phyloP scores from a whole-genome alignment of 1,140 invertebrate species.

The Tetramorium parvispinum region DNA sequence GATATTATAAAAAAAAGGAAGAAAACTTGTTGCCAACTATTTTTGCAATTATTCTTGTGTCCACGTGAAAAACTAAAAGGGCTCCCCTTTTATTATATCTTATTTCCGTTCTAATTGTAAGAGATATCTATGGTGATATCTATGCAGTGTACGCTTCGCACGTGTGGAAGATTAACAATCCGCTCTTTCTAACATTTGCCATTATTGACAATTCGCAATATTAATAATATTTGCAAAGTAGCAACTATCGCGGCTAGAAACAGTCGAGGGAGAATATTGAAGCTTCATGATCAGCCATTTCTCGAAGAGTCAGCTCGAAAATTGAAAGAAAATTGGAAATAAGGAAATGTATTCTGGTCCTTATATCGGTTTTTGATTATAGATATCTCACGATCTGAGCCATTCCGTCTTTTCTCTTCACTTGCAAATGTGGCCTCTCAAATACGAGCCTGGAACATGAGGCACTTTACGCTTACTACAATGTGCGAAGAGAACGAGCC shows the following conservation, averaged over 20 bases:
- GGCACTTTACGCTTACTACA: conserved; percentile 61
- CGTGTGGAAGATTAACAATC: background rate
- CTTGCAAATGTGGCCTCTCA: background rate
- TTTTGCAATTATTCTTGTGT: background rate
- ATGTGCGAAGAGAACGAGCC: conserved; percentile 47
- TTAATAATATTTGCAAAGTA: background rate
- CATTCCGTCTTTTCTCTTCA: conserved; percentile 60
- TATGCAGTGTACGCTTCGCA: background rate
- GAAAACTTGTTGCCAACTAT: background rate
- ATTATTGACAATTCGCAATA: background rate
- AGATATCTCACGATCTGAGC: conserved; percentile 79
- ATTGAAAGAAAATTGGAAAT: conserved; percentile 50
- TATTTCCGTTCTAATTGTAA: too few species aligned
- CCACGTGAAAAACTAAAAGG: too few species aligned
- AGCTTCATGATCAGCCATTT: background rate
- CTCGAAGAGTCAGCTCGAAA: conserved; percentile 60
- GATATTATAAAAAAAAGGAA: background rate
- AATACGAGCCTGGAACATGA: conserved; percentile 15
- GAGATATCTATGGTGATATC: background rate
- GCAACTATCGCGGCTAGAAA: background rate
- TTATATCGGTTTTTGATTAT: conserved; percentile 77
- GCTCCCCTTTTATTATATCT: too few species aligned
- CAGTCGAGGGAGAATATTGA: background rate
- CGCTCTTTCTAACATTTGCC: too few species aligned
- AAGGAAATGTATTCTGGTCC: conserved; percentile 70